Conservation (phyloP, 2,797 vertebrate genomes). For the Brotula barbata region DNA sequence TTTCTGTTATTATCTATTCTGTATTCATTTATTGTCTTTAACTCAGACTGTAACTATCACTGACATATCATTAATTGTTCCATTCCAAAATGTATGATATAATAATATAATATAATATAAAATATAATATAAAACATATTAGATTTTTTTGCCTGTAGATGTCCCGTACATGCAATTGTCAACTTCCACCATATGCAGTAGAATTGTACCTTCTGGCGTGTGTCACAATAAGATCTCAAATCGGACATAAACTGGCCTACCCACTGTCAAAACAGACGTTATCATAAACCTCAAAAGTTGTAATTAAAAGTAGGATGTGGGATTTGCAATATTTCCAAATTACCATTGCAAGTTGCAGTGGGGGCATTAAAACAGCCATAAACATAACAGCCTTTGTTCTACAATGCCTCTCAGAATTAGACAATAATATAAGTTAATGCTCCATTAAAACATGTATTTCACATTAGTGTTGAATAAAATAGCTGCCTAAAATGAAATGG, state of each 20-base stretch:
- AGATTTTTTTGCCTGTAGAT: no score
- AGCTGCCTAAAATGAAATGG: no score
- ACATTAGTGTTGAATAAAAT: no score
- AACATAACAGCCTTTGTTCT: background rate
- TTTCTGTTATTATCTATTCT: slow-evolving; percentile 1
- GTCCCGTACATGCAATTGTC: no score
- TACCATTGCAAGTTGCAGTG: background rate
- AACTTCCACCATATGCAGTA: no score
- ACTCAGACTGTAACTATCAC: no score
- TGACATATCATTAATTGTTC: no score
- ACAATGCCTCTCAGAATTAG: background rate
- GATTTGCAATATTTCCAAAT: background rate
- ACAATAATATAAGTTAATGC: background rate
- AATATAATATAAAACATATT: no score
- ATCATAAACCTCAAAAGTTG: background rate
- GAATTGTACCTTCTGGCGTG: background rate
- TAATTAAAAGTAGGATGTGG: background rate
- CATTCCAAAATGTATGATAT: no score
- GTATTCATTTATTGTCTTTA: no score
- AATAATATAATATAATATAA: no score
- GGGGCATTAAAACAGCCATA: background rate
- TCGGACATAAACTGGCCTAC: background rate
- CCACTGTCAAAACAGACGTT: background rate
- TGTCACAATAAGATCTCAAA: background rate
- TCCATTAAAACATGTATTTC: no score